phyloP scores from a whole-genome alignment of 2,888 invertebrate genomes.

The Apodemia mormo region DNA sequence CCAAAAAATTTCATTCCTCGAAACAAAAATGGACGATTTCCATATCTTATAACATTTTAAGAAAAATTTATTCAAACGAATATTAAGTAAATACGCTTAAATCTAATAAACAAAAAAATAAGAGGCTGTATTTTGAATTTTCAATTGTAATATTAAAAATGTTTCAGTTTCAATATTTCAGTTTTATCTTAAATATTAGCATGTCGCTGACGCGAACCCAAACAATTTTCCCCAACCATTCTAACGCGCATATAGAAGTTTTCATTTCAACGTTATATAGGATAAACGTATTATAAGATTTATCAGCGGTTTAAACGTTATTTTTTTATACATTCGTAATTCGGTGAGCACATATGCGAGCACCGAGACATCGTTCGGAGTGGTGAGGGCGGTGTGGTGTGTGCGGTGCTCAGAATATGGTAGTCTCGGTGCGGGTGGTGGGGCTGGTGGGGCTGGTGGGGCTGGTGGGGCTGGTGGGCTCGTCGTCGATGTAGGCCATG shows the following conservation, averaged over 20 bases:
- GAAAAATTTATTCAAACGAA: neutral
- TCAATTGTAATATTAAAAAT: too few relatives aligned
- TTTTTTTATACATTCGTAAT: neutral
- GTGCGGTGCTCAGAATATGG: constrained; percentile 62
- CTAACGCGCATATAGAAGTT: too few relatives aligned
- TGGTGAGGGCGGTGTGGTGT: constrained; percentile 33
- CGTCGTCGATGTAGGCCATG: constrained; percentile 92
- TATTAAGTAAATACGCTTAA: neutral
- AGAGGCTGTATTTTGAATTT: too few relatives aligned
- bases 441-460: constrained; percentile 46
- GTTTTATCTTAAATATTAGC: too few relatives aligned
- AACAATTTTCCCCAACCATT: too few relatives aligned
- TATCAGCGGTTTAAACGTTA: too few relatives aligned
- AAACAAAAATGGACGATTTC: neutral
- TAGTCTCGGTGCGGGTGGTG: constrained; percentile 61
- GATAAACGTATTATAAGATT: neutral
- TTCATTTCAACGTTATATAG: neutral
- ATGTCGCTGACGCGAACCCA: too few relatives aligned
- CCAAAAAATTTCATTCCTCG: neutral
- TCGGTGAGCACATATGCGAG: constrained; percentile 24
- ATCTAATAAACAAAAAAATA: too few relatives aligned
- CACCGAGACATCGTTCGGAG: constrained; percentile 24
- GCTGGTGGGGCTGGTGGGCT: constrained; percentile 55
- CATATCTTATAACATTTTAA: neutral
- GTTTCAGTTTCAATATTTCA: too few relatives aligned